phyloP scores from a whole-genome alignment of 2,797 vertebrate genomes.

The Coregonus suidteri region DNA sequence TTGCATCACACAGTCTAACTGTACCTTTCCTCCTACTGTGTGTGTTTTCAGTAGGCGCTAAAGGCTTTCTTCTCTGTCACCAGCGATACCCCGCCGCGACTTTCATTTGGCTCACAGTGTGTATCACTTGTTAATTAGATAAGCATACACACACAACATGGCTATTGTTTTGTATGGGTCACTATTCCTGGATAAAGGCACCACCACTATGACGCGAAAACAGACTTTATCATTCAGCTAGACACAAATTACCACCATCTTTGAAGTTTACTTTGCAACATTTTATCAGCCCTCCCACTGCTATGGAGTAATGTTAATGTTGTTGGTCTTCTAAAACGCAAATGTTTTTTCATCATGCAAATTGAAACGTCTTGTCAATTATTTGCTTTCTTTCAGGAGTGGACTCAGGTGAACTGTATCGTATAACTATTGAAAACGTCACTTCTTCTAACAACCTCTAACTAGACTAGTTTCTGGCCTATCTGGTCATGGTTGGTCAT shows the following conservation, averaged over 20 bases:
- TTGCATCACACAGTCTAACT: too few species aligned
- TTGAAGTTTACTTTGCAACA: slow-evolving; percentile 59
- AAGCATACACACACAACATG: slow-evolving; percentile 36
- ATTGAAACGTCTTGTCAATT: slow-evolving; percentile 27
- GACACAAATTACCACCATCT: slow-evolving; percentile 47
- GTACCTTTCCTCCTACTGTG: too few species aligned
- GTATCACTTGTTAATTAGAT: slow-evolving; percentile 71
- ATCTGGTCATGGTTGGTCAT: not conserved
- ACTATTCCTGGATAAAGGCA: slow-evolving; percentile 17
- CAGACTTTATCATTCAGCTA: slow-evolving; percentile 5
- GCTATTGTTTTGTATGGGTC: slow-evolving; percentile 13
- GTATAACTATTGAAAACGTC: not conserved
- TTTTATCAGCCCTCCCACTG: slow-evolving; percentile 29
- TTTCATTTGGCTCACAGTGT: slow-evolving; percentile 78
- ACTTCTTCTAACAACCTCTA: not conserved
- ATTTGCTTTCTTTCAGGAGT: not conserved
- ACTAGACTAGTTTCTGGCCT: not conserved
- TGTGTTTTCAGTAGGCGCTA: not conserved
- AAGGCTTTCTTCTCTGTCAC: slow-evolving; percentile 55
- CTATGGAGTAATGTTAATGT: slow-evolving; percentile 44
- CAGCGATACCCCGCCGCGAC: slow-evolving; percentile 67
- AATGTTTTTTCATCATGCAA: slow-evolving; percentile 23
- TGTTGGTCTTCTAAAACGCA: slow-evolving; percentile 27
- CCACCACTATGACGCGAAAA: not conserved
- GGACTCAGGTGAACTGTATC: not conserved